Evolutionary conservation across 1,140 invertebrate genomes (phyloP), one percentile per base, ranked within the genome.

Genomic region (Tetramorium simillimum): DNA sequence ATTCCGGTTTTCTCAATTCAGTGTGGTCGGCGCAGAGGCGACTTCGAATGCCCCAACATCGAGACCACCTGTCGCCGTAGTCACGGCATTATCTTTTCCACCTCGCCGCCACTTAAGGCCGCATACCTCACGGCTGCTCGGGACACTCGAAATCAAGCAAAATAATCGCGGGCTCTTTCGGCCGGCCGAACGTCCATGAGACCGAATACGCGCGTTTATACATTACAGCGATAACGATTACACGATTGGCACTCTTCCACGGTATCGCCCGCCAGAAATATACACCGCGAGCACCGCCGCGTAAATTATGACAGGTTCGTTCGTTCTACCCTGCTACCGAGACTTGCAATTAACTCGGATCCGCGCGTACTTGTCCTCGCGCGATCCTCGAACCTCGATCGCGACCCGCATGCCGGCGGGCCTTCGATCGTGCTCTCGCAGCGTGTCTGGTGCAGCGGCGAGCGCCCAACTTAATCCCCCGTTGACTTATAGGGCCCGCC

Each of bases 401-500:
- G 75, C 56, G 78, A 87, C 81, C 24, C 58, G 85, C 58, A 33
- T 51, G 60, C 76, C 37, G 40, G 40, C 58, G 75, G 51, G 53
- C 5, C 49, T 65, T 65, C 60, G 86, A 72, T 70, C 49, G 12
- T 80, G 46, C 46, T 12, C 40, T n/a, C 53, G 80, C 40, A 51
- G 72, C 73, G 73, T 80, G 73, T 80, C 70, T 70, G 33, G 62
- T 33, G 56, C 56, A 21, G 56, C 70, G 76, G 51, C 56, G 67
- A 89, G 73, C 76, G 76, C 72, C 88, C 85, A 88, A 90, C 90
- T 93, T 93, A 93, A 92, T 92, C 92, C 92, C 87, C 86, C 69
- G 88, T 91, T 92, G 92, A 93, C 90, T 92, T 93, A 92, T 93
- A 87, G 91, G 87, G 88, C 88, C 91, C 86, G 88, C 88, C 91